These are phyloP conservation scores for Psix sp. DNA, from an alignment of 1,140 invertebrate species.

Conservation along the genomic window DNA sequence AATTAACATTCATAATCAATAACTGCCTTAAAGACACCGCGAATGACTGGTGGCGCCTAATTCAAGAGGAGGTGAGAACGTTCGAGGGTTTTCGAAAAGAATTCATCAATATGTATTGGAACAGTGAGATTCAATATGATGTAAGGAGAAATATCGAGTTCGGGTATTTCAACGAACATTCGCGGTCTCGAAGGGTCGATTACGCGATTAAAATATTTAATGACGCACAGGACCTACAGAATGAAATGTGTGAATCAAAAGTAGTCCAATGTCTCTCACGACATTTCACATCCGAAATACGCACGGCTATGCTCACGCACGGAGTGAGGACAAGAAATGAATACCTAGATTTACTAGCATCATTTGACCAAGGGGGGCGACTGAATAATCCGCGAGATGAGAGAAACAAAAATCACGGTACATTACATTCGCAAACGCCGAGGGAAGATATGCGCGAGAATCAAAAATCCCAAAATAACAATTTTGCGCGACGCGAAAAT, in stretches of 20 bases:
- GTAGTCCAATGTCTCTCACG: background rate
- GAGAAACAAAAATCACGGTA: too few relatives aligned
- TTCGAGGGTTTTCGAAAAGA: too few relatives aligned
- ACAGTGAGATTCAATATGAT: background rate
- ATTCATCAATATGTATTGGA: conserved; percentile 8
- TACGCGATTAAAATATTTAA: conserved; percentile 3
- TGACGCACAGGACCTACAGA: background rate
- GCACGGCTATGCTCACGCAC: background rate
- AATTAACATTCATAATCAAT: too few relatives aligned
- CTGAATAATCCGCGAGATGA: background rate
- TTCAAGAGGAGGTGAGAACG: too few relatives aligned
- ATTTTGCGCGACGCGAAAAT: too few relatives aligned
- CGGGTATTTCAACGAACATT: background rate
- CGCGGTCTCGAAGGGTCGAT: background rate
- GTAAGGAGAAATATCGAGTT: background rate
- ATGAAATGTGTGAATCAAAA: background rate
- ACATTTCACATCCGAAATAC: background rate
- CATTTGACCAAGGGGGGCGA: background rate
- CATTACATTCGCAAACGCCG: too few relatives aligned
- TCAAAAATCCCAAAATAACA: too few relatives aligned
- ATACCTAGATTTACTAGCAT: background rate
- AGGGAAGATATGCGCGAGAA: too few relatives aligned
- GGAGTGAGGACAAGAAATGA: background rate
- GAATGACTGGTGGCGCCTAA: too few relatives aligned
- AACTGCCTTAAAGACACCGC: too few relatives aligned